Percentiles rank a stretch among this genome's conserved stretches.
These are phyloP conservation scores for Chionomys nivalis DNA, from an alignment of 2,113 vertebrate genomes.

Conservation along the genomic window DNA sequence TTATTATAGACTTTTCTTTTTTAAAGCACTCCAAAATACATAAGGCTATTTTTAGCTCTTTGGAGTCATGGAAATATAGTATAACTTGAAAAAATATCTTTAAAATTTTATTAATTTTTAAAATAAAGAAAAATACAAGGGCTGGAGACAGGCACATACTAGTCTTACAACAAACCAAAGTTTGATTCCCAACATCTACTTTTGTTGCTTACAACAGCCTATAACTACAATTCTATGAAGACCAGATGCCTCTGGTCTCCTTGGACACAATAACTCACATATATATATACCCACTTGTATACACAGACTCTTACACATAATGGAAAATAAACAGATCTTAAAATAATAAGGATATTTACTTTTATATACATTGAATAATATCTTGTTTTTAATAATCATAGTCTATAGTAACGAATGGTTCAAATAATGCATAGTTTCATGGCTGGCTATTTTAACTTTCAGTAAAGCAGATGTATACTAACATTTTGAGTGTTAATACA, in stretches of 20 bases:
- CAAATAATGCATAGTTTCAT: not conserved
- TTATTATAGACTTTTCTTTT: not conserved
- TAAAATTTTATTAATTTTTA: not conserved
- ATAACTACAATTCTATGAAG: not conserved
- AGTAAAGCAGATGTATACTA: slow-evolving; percentile 48
- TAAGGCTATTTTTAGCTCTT: not conserved
- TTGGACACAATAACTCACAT: not conserved
- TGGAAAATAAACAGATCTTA: not conserved
- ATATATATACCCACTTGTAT: not conserved
- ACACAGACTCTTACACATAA: no score
- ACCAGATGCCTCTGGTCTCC: no score
- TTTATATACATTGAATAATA: slow-evolving; percentile 49
- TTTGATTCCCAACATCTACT: not conserved
- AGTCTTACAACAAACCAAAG: not conserved
- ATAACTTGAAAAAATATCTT: slow-evolving; percentile 47
- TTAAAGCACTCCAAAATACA: not conserved
- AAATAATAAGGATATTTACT: not conserved
- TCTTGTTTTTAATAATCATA: not conserved
- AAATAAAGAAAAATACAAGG: not conserved
- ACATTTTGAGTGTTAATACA: slow-evolving; percentile 57
- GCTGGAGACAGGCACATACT: not conserved
- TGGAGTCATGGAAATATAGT: not conserved
- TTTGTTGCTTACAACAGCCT: not conserved
- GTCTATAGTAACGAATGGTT: not conserved
- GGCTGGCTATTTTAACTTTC: slow-evolving; percentile 19